Evolutionary conservation across 2,113 vertebrate species (phyloP).

Genomic region (Lophius piscatorius): DNA sequence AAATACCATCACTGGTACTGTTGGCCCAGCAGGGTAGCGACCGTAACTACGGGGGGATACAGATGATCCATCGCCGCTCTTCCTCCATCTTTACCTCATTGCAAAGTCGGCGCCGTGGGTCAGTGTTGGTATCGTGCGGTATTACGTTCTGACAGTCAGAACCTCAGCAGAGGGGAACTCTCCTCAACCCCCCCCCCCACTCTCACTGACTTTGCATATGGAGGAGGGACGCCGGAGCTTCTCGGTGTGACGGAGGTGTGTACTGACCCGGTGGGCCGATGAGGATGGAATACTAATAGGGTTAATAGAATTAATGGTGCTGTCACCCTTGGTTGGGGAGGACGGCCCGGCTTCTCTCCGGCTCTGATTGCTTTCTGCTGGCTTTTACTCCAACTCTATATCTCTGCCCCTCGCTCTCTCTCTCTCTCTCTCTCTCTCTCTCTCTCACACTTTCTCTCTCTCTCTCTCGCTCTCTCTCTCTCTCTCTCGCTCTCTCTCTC

Average conservation of each 20-base stretch:
- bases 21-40: too few species aligned
- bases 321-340: slow-evolving; percentile 64
- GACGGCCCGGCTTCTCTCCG: slow-evolving; percentile 23
- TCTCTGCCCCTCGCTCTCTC: slow-evolving; percentile 11
- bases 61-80: too few species aligned
- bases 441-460: not conserved
- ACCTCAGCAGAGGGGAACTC: slow-evolving; percentile 1
- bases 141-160: too few species aligned
- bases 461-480: not conserved
- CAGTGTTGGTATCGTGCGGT: too few species aligned
- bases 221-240: slow-evolving; percentile 36
- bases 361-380: not conserved
- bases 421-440: not conserved
- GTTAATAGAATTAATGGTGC: slow-evolving; percentile 76
- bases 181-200: slow-evolving; percentile 37
- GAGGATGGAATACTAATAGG: slow-evolving; percentile 74
- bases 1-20: too few species aligned
- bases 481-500: not conserved
- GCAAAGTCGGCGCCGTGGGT: too few species aligned
- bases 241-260: slow-evolving; percentile 67
- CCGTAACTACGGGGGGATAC: too few species aligned
- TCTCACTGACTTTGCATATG: slow-evolving; percentile 32
- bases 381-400: not conserved
- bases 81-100: too few species aligned
- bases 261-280: slow-evolving; percentile 61